Evolutionary conservation across 2,888 invertebrate species (phyloP).

Genomic region (Cataglyphis rosenhaueri): DNA sequence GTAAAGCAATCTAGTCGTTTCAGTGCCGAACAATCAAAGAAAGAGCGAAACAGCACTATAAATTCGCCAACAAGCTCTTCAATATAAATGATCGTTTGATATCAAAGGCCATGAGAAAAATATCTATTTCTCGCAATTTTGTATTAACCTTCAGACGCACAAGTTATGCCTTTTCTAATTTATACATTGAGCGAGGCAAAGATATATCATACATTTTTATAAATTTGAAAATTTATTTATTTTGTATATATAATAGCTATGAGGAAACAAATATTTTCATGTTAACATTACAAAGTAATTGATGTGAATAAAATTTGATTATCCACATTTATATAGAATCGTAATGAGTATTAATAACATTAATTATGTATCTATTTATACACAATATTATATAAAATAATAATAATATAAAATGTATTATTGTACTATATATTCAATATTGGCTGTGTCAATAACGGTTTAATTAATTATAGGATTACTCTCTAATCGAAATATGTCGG

Average conservation of each 20-base stretch:
- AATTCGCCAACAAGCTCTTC: slow-evolving; percentile 38
- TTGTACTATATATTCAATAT: background rate
- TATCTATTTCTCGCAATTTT: background rate
- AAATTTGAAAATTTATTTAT: background rate
- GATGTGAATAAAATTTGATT: background rate
- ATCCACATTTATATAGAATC: background rate
- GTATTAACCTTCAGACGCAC: background rate
- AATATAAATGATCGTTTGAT: slow-evolving; percentile 59
- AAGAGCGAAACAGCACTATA: slow-evolving; percentile 59
- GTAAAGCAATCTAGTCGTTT: background rate
- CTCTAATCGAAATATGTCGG: slow-evolving; percentile 6
- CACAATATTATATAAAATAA: background rate
- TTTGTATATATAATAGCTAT: background rate
- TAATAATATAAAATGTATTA: background rate
- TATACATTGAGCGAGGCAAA: background rate
- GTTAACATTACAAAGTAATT: background rate
- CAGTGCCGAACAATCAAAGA: slow-evolving; percentile 55
- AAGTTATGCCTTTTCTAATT: background rate
- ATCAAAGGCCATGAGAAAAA: background rate
- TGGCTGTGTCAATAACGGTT: slow-evolving; percentile 15
- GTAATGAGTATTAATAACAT: background rate
- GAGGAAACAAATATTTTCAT: background rate
- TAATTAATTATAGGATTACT: slow-evolving; percentile 31
- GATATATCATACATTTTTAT: background rate
- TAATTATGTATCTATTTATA: background rate